These are phyloP conservation scores for Caerostris darwini DNA, from an alignment of 1,140 invertebrate genomes.

Conservation along the genomic window DNA sequence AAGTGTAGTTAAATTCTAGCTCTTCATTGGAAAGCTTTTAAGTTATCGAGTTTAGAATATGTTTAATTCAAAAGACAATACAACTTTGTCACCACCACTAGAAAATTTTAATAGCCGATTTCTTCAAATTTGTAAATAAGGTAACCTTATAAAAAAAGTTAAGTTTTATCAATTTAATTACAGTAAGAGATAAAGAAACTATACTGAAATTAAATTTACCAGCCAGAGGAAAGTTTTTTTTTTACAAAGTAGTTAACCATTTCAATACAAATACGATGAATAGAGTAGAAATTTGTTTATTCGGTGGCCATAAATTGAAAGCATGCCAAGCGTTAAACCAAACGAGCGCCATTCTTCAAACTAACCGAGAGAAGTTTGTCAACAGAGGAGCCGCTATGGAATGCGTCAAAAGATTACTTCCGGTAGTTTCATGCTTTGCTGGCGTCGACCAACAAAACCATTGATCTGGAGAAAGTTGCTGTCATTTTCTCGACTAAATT, in stretches of 20 bases:
- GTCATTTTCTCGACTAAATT: neutral
- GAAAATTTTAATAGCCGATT: no score
- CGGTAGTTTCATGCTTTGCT: constrained; percentile 52
- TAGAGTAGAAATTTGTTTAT: neutral
- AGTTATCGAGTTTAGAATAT: no score
- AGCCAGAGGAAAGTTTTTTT: neutral
- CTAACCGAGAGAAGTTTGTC: neutral
- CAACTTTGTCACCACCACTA: no score
- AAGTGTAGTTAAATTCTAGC: no score
- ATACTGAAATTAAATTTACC: neutral
- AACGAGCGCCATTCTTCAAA: neutral
- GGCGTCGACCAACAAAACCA: constrained; percentile 25
- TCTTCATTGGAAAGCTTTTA: no score
- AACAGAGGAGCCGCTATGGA: neutral
- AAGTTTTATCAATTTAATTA: no score
- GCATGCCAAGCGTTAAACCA: neutral
- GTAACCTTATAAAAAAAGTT: no score
- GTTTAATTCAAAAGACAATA: no score
- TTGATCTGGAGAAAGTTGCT: constrained; percentile 3
- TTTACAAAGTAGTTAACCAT: neutral
- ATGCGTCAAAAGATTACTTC: neutral
- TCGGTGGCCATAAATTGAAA: neutral
- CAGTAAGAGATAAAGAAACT: neutral
- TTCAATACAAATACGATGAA: neutral
- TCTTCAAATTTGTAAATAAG: no score